Percentiles rank a stretch among this genome's conserved stretches.
These are phyloP conservation scores for Panorpa germanica DNA, from an alignment of 2,888 invertebrate genomes.

Conservation along the genomic window DNA sequence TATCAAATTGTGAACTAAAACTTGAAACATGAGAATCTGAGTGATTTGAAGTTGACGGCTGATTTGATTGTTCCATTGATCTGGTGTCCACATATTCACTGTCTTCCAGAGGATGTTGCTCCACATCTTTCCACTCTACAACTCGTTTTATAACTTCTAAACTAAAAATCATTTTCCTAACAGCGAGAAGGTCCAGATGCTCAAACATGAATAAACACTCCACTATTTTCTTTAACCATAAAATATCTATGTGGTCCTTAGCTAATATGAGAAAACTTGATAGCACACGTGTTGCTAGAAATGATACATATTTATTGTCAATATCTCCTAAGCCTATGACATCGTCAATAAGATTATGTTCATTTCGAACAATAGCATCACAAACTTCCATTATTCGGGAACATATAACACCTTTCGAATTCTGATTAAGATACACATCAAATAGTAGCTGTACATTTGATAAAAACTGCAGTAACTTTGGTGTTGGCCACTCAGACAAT, in stretches of 20 bases:
- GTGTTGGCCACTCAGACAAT: constrained; percentile 41
- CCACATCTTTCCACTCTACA: constrained; percentile 74
- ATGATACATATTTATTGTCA: constrained; percentile 62
- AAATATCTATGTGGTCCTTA: constrained; percentile 60
- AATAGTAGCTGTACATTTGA: constrained; percentile 70
- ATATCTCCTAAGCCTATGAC: constrained; percentile 62
- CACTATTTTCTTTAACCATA: constrained; percentile 60
- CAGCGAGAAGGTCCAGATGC: constrained; percentile 41
- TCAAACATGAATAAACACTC: constrained; percentile 49
- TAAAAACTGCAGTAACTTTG: constrained; percentile 53
- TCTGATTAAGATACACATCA: constrained; percentile 71
- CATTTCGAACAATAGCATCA: constrained; percentile 59
- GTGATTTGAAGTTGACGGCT: too few species aligned
- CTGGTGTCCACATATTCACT: constrained; percentile 22
- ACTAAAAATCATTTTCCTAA: constrained; percentile 64
- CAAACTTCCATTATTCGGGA: constrained; percentile 62
- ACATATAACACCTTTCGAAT: constrained; percentile 64
- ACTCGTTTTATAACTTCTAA: constrained; percentile 71
- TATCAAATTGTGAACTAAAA: too few species aligned
- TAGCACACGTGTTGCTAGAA: constrained; percentile 58
- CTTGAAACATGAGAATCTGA: too few species aligned
- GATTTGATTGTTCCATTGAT: too few species aligned
- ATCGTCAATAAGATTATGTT: constrained; percentile 69
- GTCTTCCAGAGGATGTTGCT: constrained; percentile 64
- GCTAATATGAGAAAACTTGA: constrained; percentile 71